Percentiles rank a stretch among this genome's conserved stretches.
Evolutionary conservation across 2,888 invertebrate genomes (phyloP).

Genomic region (Agrochola circellaris): DNA sequence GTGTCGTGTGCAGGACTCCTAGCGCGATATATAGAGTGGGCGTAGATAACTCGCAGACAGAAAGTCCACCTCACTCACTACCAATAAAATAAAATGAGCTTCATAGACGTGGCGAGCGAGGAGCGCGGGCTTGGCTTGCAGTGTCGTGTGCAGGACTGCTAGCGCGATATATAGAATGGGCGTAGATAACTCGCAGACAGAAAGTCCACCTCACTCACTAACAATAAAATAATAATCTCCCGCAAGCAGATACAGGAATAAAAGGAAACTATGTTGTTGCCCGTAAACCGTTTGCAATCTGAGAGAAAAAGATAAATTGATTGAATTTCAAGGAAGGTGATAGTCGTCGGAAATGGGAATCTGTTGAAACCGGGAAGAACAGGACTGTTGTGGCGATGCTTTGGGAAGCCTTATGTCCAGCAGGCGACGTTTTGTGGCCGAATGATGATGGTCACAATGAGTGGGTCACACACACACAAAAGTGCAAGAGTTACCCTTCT

Average conservation of each 20-base stretch:
- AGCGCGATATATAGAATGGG: conserved; percentile 8
- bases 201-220: too few species aligned
- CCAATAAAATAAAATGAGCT: too few species aligned
- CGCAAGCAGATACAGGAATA: not conserved
- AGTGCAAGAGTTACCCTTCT: conserved; percentile 14
- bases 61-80: not conserved
- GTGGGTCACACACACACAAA: not conserved
- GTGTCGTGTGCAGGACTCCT: conserved; percentile 22
- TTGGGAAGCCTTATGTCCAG: not conserved
- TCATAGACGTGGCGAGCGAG: not conserved
- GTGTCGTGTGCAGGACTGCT: conserved; percentile 22
- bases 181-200: too few species aligned
- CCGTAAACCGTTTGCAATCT: not conserved
- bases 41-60: not conserved
- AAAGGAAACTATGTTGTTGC: not conserved
- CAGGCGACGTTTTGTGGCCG: too few species aligned
- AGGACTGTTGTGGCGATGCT: not conserved
- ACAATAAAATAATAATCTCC: too few species aligned
- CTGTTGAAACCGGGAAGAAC: too few species aligned
- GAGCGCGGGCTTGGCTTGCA: not conserved
- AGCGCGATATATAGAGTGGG: conserved; percentile 21
- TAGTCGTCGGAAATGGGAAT: not conserved
- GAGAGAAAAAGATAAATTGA: not conserved
- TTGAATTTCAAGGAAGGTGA: not conserved
- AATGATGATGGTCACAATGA: not conserved